phyloP scores from a whole-genome alignment of 1,140 invertebrate species.

The Zaprionus camerounensis region DNA sequence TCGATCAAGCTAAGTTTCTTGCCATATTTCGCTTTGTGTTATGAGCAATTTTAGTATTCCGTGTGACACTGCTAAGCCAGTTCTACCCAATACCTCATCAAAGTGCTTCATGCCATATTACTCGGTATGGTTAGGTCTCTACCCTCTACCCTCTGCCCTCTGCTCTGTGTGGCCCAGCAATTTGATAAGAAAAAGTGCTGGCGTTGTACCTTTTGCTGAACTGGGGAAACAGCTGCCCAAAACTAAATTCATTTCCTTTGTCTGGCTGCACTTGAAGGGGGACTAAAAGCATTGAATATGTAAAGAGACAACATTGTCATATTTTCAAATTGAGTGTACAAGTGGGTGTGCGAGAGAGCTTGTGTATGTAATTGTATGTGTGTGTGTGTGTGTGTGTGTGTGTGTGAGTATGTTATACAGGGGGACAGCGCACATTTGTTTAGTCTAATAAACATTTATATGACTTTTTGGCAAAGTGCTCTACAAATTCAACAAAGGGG shows the following conservation, averaged over 20 bases:
- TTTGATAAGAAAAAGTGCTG: constrained; percentile 64
- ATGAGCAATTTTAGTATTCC: constrained; percentile 18
- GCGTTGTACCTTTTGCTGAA: constrained; percentile 69
- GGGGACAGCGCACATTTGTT: constrained; percentile 59
- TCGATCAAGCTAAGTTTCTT: neutral
- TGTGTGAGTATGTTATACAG: neutral
- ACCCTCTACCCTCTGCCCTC: neutral
- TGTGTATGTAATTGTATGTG: no score
- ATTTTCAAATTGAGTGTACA: constrained; percentile 78
- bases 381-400: neutral
- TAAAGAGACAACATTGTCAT: constrained; percentile 76
- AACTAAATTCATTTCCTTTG: constrained; percentile 53
- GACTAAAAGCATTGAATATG: constrained; percentile 80
- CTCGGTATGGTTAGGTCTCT: neutral
- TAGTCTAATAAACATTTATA: constrained; percentile 81
- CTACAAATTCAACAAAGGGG: neutral
- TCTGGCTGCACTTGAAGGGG: constrained; percentile 37
- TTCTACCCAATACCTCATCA: constrained; percentile 18
- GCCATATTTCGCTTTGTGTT: neutral
- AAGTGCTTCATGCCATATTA: neutral
- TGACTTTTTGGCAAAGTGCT: constrained; percentile 71
- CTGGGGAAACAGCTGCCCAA: constrained; percentile 31
- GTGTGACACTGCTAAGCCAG: constrained; percentile 20
- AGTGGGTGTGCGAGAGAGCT: constrained; percentile 35
- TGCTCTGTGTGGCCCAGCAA: constrained; percentile 15